Evolutionary conservation across 2,888 invertebrate genomes (phyloP), one percentile per base, ranked within the genome.

Genomic region (Leptura quadrifasciata): DNA sequence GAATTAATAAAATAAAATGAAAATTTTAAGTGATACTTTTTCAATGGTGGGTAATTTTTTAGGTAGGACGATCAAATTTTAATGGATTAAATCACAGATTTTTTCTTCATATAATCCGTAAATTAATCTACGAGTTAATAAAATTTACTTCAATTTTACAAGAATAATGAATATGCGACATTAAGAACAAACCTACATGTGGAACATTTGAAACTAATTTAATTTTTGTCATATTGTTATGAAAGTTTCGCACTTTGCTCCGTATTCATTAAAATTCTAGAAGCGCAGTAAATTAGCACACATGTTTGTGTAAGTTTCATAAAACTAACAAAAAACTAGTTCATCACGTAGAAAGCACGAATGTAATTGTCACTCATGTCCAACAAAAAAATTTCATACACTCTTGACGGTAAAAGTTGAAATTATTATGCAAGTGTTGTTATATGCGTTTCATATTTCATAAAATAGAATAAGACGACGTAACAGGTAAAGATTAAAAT

Each of bases 261-360:
- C 35, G 61, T 52, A 67, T 67, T 75, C 64, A 73, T 77, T 78
- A 75, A 78, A 78, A 78, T 77, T 77, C 75, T 52, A 61, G 58
- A 47, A n/a, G 55, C 75, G 72, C 75, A 64, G 21, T 70, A 61
- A 75, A 78, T 76, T 76, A 75, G 10, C 63, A 69, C 72, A 75
- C 60, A 58, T 77, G 72, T 63, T 73, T 68, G 57, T 67, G 76
- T 63, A 65, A 69, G 68, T 74, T 58, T 60, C 60, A 55, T 55
- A 65, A 47, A 76, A 73, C 60, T 64, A 20, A 65, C 57, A 71
- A 31, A 47, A 68, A 74, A 68, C 27, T 20, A 54, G 65, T 24
- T 65, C 64, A 21, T 63, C 64, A 39, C 31, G 63, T 57, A 54
- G 27, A 18, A 21, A 47, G 47, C 55, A 73, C 57, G 61, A 61